These are phyloP conservation scores for Beroe ovata DNA, from an alignment of 37 sponge, comb jelly and placozoan genomes.

Conservation along the genomic window DNA sequence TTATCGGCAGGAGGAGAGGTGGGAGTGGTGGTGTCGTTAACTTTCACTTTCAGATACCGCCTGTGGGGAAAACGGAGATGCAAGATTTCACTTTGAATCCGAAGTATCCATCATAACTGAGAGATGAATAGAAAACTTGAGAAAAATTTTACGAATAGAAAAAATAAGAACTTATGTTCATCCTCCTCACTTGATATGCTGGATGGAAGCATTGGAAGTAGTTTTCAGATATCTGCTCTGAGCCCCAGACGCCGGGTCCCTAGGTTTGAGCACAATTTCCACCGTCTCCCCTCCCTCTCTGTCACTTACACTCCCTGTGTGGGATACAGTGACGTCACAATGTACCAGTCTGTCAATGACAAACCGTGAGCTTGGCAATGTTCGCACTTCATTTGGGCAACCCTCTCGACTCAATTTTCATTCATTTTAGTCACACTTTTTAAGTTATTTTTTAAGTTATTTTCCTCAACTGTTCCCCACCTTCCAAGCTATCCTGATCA, in stretches of 20 bases:
- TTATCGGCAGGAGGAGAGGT: neutral
- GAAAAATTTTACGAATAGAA: no score
- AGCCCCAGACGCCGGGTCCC: neutral
- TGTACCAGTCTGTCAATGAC: no score
- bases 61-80: no score
- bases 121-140: no score
- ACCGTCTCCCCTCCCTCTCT: conserved; percentile 32
- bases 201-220: conserved; percentile 26
- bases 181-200: conserved; percentile 25
- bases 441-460: no score
- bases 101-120: no score
- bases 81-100: no score
- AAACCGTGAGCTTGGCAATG: no score
- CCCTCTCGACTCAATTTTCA: no score
- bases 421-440: no score
- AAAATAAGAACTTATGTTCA: neutral
- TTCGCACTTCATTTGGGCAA: no score
- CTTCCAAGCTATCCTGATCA: conserved; percentile 46
- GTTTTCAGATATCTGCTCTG: conserved; percentile 58
- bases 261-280: conserved; percentile 36
- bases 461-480: neutral
- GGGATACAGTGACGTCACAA: neutral
- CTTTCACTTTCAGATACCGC: neutral
- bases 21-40: neutral
- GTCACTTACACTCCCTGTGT: conserved; percentile 40